These are phyloP conservation scores for Psittacula cyanocephala DNA, from an alignment of 2,113 vertebrate species.

Conservation along the genomic window DNA sequence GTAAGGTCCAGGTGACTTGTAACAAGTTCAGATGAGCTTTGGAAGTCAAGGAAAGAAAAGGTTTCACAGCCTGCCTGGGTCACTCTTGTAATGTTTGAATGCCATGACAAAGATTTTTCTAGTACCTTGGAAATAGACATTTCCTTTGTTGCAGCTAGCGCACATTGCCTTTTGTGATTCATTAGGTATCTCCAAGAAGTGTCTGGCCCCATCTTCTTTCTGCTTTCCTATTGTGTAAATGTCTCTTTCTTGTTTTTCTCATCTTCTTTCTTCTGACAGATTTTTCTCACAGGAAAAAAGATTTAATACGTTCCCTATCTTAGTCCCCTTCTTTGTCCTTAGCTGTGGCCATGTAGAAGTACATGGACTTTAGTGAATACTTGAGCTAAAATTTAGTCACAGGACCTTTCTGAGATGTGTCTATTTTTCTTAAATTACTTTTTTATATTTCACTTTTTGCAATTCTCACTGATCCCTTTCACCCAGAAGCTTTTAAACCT, in stretches of 20 bases:
- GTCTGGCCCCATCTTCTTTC: background rate
- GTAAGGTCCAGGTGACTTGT: background rate
- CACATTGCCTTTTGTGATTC: background rate
- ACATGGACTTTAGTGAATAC: background rate
- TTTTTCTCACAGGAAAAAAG: background rate
- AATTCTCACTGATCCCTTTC: background rate
- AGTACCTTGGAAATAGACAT: background rate
- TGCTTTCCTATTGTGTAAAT: background rate
- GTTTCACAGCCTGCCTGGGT: background rate
- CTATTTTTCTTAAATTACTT: background rate
- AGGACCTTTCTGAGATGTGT: background rate
- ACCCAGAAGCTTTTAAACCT: background rate
- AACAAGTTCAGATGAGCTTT: background rate
- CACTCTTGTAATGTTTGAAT: background rate
- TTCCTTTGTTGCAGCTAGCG: background rate
- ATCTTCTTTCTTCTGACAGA: background rate
- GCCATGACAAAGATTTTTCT: background rate
- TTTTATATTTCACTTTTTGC: background rate
- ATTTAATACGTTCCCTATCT: background rate
- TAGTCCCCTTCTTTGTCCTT: background rate
- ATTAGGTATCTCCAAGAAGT: background rate
- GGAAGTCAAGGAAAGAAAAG: background rate
- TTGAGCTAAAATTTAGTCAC: background rate
- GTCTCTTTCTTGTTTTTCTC: background rate
- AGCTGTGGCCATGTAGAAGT: background rate